phyloP scores from a whole-genome alignment of 2,797 vertebrate genomes.

The Jordanella pulchra region DNA sequence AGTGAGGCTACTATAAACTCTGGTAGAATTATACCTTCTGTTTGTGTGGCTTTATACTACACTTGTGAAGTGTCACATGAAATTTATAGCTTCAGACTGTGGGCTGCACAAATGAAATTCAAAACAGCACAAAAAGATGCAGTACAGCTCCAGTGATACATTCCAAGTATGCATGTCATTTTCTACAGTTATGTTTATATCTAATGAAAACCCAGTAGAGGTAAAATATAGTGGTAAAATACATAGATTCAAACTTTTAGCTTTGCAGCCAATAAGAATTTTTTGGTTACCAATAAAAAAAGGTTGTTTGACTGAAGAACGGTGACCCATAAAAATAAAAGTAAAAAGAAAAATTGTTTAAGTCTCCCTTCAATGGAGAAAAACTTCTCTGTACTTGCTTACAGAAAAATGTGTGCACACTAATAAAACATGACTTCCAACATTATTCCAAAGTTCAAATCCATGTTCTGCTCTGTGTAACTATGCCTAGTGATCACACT shows the following conservation, averaged over 20 bases:
- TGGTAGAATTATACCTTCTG: conserved; percentile 23
- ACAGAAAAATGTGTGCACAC: not conserved
- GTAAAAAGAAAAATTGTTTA: not conserved
- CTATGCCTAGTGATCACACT: not conserved
- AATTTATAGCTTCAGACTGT: conserved; percentile 10
- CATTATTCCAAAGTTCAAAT: conserved; percentile 7
- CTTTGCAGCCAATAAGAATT: not conserved
- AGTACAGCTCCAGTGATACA: not conserved
- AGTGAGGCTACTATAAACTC: conserved; percentile 46
- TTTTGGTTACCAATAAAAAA: not conserved
- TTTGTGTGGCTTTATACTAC: not conserved
- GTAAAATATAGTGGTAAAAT: too few species aligned
- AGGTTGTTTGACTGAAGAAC: not conserved
- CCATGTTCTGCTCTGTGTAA: conserved; percentile 1
- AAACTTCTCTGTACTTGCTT: not conserved
- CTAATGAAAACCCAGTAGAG: too few species aligned
- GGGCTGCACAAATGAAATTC: conserved; percentile 1
- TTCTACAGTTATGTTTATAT: too few species aligned
- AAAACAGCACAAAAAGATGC: not conserved
- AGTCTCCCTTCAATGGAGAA: not conserved
- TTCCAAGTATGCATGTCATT: not conserved
- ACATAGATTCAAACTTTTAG: not conserved
- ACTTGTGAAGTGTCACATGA: conserved; percentile 22
- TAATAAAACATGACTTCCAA: conserved; percentile 12
- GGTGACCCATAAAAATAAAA: not conserved